Evolutionary conservation across 1,140 invertebrate species (phyloP), one percentile per base, ranked within the genome.

Genomic region (Bombus vancouverensis): DNA sequence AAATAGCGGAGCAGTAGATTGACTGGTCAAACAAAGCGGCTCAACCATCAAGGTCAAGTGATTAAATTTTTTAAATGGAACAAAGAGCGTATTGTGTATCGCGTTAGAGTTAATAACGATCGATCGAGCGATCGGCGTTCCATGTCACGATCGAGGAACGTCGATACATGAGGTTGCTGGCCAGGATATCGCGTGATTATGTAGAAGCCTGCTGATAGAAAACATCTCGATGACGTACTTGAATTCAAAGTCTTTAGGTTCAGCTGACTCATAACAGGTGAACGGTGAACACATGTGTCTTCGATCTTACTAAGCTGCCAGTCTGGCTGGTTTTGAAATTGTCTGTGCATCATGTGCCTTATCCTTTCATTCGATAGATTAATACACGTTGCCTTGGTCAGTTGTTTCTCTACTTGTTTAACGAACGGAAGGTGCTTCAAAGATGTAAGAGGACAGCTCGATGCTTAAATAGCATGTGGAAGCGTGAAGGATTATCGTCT

Each of bases 231-330:
- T 66, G 62, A 76, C 83, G 79, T 71, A 84, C 73, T 81, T 44
- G 70, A 15, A 76, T 59, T 44, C 47, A 47, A 86, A 71, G 71
- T 79, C 72, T 57, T 74, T 77, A 65, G 71, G 76, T 89, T 91
- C 85, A 83, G 90, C 90, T 91, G 89, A 91, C 86, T 91, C 90
- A 87, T 86, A 88, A 91, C 85, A 91, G 82, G 80, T 88, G 80
- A 86, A 86, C 84, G 85, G 80, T 86, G 80, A 86, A 86, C 82
- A 87, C 76, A 75, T 65, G 79, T 66, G 77, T 89, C 76, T 87
- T 75, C 66, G 84, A 89, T 87, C 76, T 70, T 18, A 28, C 65
- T 62, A 37, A 66, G 73, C 59, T 44, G 44, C 28, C 28, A 28
- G 13, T 18, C 5, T 25, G 44, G n/a, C 47, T 65, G 18, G 71